Base-by-base conservation (phyloP, 2,113 vertebrate species). In the Dromaius novaehollandiae region DNA sequence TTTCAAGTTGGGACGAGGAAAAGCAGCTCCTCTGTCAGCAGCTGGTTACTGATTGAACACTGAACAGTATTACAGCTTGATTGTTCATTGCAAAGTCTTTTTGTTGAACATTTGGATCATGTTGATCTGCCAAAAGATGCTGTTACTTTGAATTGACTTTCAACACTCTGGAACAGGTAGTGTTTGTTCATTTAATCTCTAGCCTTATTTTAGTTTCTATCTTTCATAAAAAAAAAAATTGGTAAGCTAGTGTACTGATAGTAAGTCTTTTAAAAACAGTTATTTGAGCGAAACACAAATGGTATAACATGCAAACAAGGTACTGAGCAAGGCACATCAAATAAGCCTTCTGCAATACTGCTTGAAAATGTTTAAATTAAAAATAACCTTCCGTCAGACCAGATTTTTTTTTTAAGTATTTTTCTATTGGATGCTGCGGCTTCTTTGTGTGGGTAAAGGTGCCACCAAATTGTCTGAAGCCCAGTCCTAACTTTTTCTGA, bases 111-210 rank as follows among this genome's bases (percentile, higher is more conserved):
- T 77, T 90, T 98, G 97, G 98, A 98, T 98, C 98, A 97, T 58
- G 96, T 98, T 98, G 97, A 97, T 98, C 98, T 97, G 50, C 63
- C 50, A 91, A 17, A 88, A 79, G 79, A 70, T n/a, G 34, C 44
- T 56, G 17, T 38, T 71, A 32, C 22, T 89, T 74, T 70, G 55
- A 94, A 85, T 94, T 78, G 61, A 19, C 89, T 89, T 65, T 75
- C 88, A 95, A 82, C 81, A 28, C 82, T 96, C 91, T 97, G 96
- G 93, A 93, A 91, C 77, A 94, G 85, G 80, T 38, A 44, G 58
- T 14, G 25, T 74, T 69, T 13, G 21, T 74, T 71, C 61, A 5
- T 68, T 68, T 85, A 75, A 0, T 69, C 93, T 96, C 40, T 53
- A 63, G 74, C 84, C 85, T 93, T 92, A 74, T 21, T 91, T 78